These are phyloP conservation scores for Hypanus sabinus DNA, from an alignment of 2,113 vertebrate genomes.

Conservation along the genomic window DNA sequence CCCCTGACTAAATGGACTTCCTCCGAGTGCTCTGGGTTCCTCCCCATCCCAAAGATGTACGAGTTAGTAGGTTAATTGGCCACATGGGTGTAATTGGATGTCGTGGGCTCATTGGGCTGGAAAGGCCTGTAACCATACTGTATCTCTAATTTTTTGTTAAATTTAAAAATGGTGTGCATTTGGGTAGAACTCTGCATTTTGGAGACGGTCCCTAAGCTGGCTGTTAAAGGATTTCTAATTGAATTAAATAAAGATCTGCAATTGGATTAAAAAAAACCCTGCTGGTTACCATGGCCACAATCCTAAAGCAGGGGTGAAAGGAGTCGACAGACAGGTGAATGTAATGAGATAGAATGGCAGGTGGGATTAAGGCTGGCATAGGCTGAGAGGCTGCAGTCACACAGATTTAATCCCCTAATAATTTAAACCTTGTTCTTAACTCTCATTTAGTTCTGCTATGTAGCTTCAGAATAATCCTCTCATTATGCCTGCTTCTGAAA, in stretches of 20 bases:
- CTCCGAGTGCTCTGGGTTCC: too few species aligned
- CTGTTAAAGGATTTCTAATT: neutral
- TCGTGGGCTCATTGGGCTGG: too few species aligned
- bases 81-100: too few species aligned
- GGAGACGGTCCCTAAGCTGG: neutral
- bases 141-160: too few species aligned
- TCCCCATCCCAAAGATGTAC: too few species aligned
- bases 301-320: neutral
- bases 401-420: conserved; percentile 20
- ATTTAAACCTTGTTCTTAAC: conserved; percentile 19
- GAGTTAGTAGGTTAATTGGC: too few species aligned
- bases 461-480: neutral
- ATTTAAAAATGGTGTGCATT: neutral
- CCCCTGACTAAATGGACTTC: too few species aligned
- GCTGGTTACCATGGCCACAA: neutral
- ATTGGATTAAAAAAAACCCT: neutral
- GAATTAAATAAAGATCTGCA: neutral
- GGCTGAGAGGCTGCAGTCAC: neutral
- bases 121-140: too few species aligned
- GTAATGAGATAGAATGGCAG: neutral
- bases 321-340: neutral
- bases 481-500: neutral
- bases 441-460: neutral
- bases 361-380: neutral
- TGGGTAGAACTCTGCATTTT: neutral